These are phyloP conservation scores for Petrophora chlorosata DNA, from an alignment of 2,888 invertebrate genomes.

Conservation along the genomic window DNA sequence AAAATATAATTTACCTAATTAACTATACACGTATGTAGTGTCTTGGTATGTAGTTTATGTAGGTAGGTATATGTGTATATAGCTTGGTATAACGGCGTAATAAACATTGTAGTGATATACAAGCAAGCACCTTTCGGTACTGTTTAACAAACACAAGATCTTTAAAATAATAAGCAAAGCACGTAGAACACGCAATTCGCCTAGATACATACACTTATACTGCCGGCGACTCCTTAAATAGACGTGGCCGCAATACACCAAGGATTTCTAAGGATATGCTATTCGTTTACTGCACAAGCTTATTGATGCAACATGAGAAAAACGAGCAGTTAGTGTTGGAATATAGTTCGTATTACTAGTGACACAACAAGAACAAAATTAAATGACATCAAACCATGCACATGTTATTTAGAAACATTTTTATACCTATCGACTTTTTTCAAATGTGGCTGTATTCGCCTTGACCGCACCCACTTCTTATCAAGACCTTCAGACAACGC, in stretches of 20 bases:
- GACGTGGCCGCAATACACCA: constrained; percentile 37
- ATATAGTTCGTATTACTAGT: background rate
- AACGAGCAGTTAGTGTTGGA: background rate
- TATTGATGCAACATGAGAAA: constrained; percentile 17
- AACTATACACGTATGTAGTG: no score
- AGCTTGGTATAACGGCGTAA: background rate
- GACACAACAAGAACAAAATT: no score
- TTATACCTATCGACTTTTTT: constrained; percentile 19
- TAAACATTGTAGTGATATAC: constrained; percentile 2
- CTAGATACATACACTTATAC: constrained; percentile 32
- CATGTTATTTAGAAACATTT: no score
- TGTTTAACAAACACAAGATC: constrained; percentile 23
- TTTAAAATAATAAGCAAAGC: constrained; percentile 30
- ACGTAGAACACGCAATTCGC: constrained; percentile 31
- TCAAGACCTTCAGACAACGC: constrained; percentile 36
- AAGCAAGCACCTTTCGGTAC: background rate
- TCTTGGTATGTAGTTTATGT: no score
- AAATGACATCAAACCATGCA: no score
- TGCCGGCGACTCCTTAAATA: constrained; percentile 36
- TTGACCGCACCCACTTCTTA: constrained; percentile 50
- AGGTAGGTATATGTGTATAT: no score
- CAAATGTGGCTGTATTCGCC: constrained; percentile 23
- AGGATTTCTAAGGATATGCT: constrained; percentile 35
- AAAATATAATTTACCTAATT: no score
- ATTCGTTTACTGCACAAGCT: constrained; percentile 18